Evolutionary conservation across 1,140 invertebrate genomes (phyloP), one percentile per base, ranked within the genome.

Genomic region (Artemia franciscana): DNA sequence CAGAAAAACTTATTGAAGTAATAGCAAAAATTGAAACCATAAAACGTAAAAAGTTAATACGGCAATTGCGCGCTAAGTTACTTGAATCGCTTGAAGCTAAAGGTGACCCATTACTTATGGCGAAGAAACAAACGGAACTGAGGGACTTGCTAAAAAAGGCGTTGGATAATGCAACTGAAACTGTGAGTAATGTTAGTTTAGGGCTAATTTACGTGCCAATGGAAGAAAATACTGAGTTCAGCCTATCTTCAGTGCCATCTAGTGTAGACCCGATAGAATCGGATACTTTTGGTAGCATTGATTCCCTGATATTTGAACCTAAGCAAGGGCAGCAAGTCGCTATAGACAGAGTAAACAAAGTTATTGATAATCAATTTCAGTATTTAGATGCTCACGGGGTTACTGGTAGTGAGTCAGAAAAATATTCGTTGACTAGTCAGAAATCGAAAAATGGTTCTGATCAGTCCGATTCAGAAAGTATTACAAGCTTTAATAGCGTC

Each of bases 181-280:
- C 65, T 3, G 30, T 65, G 57, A 69, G 66, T 63, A 71, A 70
- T 65, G 66, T 71, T n/a, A 71, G 69, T 60, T 64, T 71, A 28
- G 70, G 70, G 21, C 67, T 70, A 18, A 70, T 71, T 60, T 71
- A 71, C 60, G 70, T 71, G n/a, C 70, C 70, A 9, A 71, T 71
- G 70, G 70, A 71, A 61, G 68, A 68, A 30, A 65, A 66, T 12
- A 26, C 65, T 23, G 65, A 63, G 27, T 3, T n/a, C 24, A 18
- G 26, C 15, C 3, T 27, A 27, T 12, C 27, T 3, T 18, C 30
- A 39, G 61, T 62, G 15, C 68, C 67, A 59, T 51, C 63, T 2
- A 26, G 57, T n/a, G 60, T 59, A n/a, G 69, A 70, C 26, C 61
- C 59, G 24, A 67, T 68, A 1, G 69, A 70, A 57, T 69, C 69